Percentiles rank a stretch among this genome's conserved stretches.
These are phyloP conservation scores for Oncopodura yosiiana DNA, from an alignment of 1,140 invertebrate species.

Conservation along the genomic window DNA sequence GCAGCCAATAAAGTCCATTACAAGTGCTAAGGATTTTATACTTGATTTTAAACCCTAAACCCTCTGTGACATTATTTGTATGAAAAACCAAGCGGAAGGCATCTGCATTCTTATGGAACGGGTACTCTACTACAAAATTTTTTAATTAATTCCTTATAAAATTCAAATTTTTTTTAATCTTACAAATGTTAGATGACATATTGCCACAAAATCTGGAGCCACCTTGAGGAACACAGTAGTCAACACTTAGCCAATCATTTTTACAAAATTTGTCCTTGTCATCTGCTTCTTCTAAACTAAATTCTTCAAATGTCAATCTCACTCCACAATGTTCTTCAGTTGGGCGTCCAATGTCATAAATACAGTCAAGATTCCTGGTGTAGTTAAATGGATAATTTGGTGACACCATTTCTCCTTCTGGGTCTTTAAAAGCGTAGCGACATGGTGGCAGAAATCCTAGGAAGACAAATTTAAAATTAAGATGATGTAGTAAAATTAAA, in stretches of 20 bases:
- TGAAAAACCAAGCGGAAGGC: slow-evolving; percentile 39
- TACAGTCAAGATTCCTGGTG: slow-evolving; percentile 36
- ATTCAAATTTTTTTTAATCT: no score
- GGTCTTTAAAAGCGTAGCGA: slow-evolving; percentile 32
- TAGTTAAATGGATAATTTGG: slow-evolving; percentile 38
- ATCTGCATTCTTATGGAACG: slow-evolving; percentile 38
- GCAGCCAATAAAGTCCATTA: slow-evolving; percentile 37
- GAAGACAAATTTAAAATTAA: no score
- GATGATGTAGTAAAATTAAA: no score
- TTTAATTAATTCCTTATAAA: no score
- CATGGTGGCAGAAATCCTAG: slow-evolving; percentile 32
- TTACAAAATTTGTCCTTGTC: slow-evolving; percentile 37
- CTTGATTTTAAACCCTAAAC: slow-evolving; percentile 36
- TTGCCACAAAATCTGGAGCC: slow-evolving; percentile 40
- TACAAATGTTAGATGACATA: slow-evolving; percentile 36
- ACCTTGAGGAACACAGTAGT: slow-evolving; percentile 40
- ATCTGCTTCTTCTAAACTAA: slow-evolving; percentile 33
- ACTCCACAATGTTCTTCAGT: slow-evolving; percentile 36
- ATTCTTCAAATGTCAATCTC: slow-evolving; percentile 35
- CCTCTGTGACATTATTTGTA: slow-evolving; percentile 29
- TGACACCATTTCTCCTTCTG: slow-evolving; percentile 36
- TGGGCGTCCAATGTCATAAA: slow-evolving; percentile 38
- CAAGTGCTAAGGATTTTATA: slow-evolving; percentile 38
- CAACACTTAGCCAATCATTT: slow-evolving; percentile 38
- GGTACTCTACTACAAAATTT: slow-evolving; percentile 38